Percentiles rank a stretch among this genome's conserved stretches.
Conservation (phyloP, 2,797 vertebrate species). For the Platalea minor region DNA sequence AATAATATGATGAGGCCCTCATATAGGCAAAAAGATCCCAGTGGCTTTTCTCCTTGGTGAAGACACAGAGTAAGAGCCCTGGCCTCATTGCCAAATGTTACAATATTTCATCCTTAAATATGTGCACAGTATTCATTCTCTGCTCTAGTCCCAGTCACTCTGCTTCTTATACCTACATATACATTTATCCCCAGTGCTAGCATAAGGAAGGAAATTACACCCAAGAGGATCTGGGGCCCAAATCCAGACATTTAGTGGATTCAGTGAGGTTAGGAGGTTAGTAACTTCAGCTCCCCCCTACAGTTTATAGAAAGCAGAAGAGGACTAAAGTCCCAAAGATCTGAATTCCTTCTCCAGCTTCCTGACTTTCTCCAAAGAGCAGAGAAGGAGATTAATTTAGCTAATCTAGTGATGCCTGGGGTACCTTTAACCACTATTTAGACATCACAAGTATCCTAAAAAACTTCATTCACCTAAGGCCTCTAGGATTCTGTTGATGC, state of each 20-base stretch:
- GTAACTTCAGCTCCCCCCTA: not conserved
- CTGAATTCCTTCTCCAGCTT: not conserved
- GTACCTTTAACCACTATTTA: not conserved
- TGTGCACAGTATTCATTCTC: not conserved
- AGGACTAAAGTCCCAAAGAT: not conserved
- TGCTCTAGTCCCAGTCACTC: not conserved
- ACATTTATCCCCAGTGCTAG: not conserved
- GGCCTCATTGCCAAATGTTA: not conserved
- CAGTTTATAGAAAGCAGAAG: not conserved
- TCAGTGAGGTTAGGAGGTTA: not conserved
- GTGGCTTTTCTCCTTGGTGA: not conserved
- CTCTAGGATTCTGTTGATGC: not conserved
- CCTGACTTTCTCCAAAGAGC: not conserved
- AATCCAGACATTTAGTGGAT: not conserved
- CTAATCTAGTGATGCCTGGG: not conserved
- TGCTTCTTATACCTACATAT: not conserved
- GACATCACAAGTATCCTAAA: not conserved
- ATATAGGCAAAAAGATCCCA: not conserved
- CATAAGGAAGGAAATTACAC: rapidly evolving
- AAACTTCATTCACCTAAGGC: not conserved
- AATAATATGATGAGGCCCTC: not conserved
- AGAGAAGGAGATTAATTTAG: not conserved
- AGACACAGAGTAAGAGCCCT: not conserved
- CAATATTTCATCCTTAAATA: not conserved
- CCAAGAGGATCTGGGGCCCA: not conserved